Conservation (phyloP, 2,113 vertebrate genomes). For the Antechinus stuartii region DNA sequence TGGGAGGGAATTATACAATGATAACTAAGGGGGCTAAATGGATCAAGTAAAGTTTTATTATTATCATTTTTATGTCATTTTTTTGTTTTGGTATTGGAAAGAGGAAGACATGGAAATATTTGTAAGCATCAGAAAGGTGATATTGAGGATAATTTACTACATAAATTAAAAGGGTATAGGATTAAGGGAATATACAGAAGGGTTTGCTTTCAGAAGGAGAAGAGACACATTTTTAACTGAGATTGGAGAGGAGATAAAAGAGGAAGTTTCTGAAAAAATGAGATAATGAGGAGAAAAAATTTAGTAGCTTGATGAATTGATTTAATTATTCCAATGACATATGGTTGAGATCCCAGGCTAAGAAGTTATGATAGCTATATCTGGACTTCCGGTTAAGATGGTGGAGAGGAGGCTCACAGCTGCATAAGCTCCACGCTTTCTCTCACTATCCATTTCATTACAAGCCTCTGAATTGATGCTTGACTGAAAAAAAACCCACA, state of each 20-base stretch:
- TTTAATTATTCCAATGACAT: not conserved
- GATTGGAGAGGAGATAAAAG: not conserved
- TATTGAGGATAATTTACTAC: not conserved
- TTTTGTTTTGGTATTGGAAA: not conserved
- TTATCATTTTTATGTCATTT: not conserved
- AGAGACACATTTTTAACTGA: not conserved
- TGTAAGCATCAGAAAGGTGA: not conserved
- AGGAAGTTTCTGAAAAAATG: not conserved
- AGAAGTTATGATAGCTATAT: rapidly evolving
- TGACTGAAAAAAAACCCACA: too few relatives aligned
- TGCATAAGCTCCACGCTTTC: too few relatives aligned
- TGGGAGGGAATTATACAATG: not conserved
- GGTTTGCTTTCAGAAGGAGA: not conserved
- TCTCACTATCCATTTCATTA: too few relatives aligned
- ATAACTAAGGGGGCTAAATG: not conserved
- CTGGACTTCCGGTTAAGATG: too few relatives aligned
- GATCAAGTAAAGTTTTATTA: not conserved
- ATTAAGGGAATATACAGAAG: not conserved
- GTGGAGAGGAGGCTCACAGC: too few relatives aligned
- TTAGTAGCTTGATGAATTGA: not conserved
- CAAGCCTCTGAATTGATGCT: too few relatives aligned
- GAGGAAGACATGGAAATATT: not conserved
- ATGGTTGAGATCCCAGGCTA: not conserved
- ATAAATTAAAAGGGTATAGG: not conserved
- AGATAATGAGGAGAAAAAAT: not conserved